Conservation (phyloP, 2,888 invertebrate genomes). For the Drosophila mimetica region DNA sequence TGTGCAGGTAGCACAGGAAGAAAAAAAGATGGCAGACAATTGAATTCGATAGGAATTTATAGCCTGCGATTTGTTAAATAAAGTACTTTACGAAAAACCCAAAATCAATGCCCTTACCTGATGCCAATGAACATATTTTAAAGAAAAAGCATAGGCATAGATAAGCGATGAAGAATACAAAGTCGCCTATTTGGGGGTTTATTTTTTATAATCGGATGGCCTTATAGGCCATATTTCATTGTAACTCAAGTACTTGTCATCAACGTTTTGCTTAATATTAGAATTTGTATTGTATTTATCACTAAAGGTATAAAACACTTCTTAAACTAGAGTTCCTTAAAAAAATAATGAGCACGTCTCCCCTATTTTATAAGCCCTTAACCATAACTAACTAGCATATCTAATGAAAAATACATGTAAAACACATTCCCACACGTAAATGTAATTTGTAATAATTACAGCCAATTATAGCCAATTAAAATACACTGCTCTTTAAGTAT, state of each 20-base stretch:
- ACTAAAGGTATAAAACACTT: too few relatives aligned
- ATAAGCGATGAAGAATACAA: slow-evolving; percentile 2
- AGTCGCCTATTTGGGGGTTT: not conserved
- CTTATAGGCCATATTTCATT: not conserved
- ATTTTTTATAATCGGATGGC: slow-evolving; percentile 9
- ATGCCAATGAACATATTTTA: slow-evolving; percentile 29
- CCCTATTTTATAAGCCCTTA: not conserved
- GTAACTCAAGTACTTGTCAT: not conserved
- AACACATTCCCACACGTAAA: not conserved
- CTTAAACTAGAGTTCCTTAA: not conserved
- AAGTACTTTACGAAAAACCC: slow-evolving; percentile 27
- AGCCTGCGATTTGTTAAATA: slow-evolving; percentile 22
- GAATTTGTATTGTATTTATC: not conserved
- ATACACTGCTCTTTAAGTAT: not conserved
- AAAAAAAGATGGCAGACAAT: slow-evolving; percentile 27
- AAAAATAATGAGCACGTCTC: not conserved
- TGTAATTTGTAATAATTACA: not conserved
- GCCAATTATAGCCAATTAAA: not conserved
- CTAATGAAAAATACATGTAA: not conserved
- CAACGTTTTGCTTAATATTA: not conserved
- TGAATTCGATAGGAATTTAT: slow-evolving; percentile 35
- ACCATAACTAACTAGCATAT: too few relatives aligned
- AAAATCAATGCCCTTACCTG: slow-evolving; percentile 23
- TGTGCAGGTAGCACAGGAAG: slow-evolving; percentile 16
- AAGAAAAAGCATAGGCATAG: slow-evolving; percentile 8